Percentiles rank a stretch among this genome's conserved stretches.
Conservation (phyloP, 2,888 invertebrate species). For the Octodonta nipae region DNA sequence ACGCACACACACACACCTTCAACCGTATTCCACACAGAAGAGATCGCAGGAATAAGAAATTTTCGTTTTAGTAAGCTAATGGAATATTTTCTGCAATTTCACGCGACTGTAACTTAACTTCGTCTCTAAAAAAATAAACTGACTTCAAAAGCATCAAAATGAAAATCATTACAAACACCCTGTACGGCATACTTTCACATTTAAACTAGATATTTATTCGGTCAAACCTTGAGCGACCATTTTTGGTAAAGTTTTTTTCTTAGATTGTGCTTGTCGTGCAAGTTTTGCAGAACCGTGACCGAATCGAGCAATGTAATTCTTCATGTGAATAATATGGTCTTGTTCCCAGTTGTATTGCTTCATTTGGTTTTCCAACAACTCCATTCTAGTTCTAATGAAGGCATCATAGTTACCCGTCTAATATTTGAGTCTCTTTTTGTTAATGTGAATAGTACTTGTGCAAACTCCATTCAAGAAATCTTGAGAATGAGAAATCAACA, state of each 20-base stretch:
- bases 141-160: too few species aligned
- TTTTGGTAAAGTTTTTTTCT: constrained; percentile 97
- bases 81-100: too few species aligned
- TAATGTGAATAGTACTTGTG: constrained; percentile 91
- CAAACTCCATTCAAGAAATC: constrained; percentile 97
- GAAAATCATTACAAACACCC: too few species aligned
- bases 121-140: too few species aligned
- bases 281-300: constrained; percentile 98
- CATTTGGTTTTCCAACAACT: constrained; percentile 93
- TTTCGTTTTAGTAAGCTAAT: too few species aligned
- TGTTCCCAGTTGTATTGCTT: constrained; percentile 99
- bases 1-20: too few species aligned
- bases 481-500: constrained; percentile 97
- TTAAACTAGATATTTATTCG: constrained; percentile 82
- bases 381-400: constrained; percentile 84
- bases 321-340: constrained; percentile 98
- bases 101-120: too few species aligned
- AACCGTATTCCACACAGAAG: too few species aligned
- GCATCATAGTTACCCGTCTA: constrained; percentile 92
- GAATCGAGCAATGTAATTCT: constrained; percentile 97
- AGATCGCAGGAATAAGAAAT: too few species aligned
- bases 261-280: constrained; percentile 96
- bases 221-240: constrained; percentile 98
- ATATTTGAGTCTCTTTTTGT: constrained; percentile 83
- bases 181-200: too few species aligned